Evolutionary conservation across 1,140 invertebrate genomes (phyloP).

Genomic region (Cotesia chilonis): DNA sequence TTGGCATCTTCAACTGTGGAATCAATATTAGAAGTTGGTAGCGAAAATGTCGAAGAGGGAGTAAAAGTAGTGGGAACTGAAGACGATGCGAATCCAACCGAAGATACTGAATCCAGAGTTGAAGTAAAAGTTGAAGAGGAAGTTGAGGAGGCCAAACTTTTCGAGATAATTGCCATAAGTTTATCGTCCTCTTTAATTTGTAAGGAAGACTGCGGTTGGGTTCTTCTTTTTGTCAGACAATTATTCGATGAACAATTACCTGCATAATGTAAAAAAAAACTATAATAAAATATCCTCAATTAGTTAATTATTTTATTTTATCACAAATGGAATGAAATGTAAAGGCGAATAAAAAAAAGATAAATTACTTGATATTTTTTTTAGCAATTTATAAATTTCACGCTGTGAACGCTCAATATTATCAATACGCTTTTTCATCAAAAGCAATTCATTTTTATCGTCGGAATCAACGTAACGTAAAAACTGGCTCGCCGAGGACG

Average conservation of each 20-base stretch:
- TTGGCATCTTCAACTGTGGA: too few relatives aligned
- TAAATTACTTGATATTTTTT: slow-evolving; percentile 22
- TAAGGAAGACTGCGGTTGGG: too few relatives aligned
- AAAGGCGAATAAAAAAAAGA: neutral
- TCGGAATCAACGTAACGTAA: slow-evolving; percentile 12
- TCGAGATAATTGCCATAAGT: neutral
- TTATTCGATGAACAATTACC: too few relatives aligned
- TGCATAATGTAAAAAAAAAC: too few relatives aligned
- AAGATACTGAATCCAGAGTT: neutral
- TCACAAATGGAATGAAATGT: neutral
- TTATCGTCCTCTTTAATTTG: neutral
- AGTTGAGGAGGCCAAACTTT: neutral
- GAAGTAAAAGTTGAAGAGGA: neutral
- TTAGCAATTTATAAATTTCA: slow-evolving; percentile 3
- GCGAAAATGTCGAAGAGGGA: too few relatives aligned
- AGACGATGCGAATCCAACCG: neutral
- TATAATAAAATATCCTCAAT: too few relatives aligned
- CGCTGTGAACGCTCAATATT: slow-evolving; percentile 23
- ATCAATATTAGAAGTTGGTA: too few relatives aligned
- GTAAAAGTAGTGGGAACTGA: neutral
- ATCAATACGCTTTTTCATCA: slow-evolving; percentile 20
- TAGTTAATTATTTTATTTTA: too few relatives aligned
- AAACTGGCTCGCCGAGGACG: neutral
- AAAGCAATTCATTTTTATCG: neutral
- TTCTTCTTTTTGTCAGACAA: too few relatives aligned